Base-by-base conservation (phyloP, 2,113 vertebrate species). In the Corythornis madagascariensis region DNA sequence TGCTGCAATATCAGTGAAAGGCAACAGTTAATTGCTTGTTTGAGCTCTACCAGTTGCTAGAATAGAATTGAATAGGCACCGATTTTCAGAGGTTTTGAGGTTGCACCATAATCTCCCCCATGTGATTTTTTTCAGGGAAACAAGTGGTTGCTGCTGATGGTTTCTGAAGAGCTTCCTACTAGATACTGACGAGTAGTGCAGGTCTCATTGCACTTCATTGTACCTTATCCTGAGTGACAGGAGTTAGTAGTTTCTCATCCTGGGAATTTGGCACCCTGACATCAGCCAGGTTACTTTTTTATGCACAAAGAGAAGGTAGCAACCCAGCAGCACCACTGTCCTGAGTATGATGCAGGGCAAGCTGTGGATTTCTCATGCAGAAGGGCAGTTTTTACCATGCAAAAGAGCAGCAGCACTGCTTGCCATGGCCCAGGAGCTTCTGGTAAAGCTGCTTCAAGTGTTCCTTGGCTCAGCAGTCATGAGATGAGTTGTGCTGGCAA, bases 401-500 rank as follows among this genome's bases (percentile, higher is more conserved):
- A 29, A 47, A 79, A 45, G 53, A 69, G 25, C 24, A 83, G 25
- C 83, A 50, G 26, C 25, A 13, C 18, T 92, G n/a, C 31, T 53
- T 53, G 31, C 19, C 2, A 2, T 21, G 13, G 35, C 31, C 47
- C 29, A 31, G 61, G 52, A 78, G 33, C 10, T 70, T 16, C 35
- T 70, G 69, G 13, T 10, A 52, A n/a, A 80, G 16, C 43, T 69
- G 53, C 7, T 6, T 64, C 8, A n/a, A 21, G 29, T 7, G 22
- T 28, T 63, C n/a, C 40, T 63, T 80, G 71, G 19, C 18, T 22
- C 25, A 19, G 11, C 21, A 28, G 12, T 21, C 1, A 0, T 0
- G 2, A 65, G 60, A 22, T 9, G 21, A 56, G 22, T 18, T 82
- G 31, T 59, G 33, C 60, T 83, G 38, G 35, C 12, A 70, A 33